Conservation (phyloP, 1,140 invertebrate species). For the Trypoxylus dichotomus region DNA sequence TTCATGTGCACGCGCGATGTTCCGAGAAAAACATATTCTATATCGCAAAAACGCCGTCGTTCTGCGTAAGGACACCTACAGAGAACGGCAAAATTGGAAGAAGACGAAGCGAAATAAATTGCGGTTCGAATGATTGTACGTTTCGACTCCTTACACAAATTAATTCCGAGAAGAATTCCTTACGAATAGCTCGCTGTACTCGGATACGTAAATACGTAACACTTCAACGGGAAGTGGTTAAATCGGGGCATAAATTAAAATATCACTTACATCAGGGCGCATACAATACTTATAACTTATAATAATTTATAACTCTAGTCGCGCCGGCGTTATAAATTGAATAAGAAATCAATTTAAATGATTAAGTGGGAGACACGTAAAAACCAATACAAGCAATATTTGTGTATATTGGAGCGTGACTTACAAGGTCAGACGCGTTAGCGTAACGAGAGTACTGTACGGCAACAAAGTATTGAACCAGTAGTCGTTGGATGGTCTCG, state of each 20-base stretch:
- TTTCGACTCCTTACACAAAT: neutral
- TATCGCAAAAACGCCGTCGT: neutral
- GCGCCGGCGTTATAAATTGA: conserved; percentile 5
- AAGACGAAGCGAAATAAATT: neutral
- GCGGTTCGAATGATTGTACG: neutral
- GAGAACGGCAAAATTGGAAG: neutral
- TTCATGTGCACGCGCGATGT: neutral
- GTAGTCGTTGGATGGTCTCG: too few relatives aligned
- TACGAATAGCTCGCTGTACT: neutral
- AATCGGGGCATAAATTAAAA: conserved; percentile 6
- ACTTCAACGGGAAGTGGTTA: neutral
- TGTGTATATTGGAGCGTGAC: conserved; percentile 24
- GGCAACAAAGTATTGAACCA: neutral
- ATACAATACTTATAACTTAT: neutral
- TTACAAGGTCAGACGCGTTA: conserved; percentile 16
- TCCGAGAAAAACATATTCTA: neutral
- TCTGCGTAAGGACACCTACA: neutral
- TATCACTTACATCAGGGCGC: neutral
- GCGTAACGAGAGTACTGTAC: neutral
- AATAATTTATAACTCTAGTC: conserved; percentile 6
- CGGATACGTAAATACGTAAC: neutral
- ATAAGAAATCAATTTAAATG: conserved; percentile 27
- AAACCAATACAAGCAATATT: conserved; percentile 4
- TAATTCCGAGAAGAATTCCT: conserved; percentile 1
- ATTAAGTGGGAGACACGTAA: conserved; percentile 4